Percentiles rank a stretch among this genome's conserved stretches.
These are phyloP conservation scores for Borostomias antarcticus DNA, from an alignment of 2,797 vertebrate genomes.

Conservation along the genomic window DNA sequence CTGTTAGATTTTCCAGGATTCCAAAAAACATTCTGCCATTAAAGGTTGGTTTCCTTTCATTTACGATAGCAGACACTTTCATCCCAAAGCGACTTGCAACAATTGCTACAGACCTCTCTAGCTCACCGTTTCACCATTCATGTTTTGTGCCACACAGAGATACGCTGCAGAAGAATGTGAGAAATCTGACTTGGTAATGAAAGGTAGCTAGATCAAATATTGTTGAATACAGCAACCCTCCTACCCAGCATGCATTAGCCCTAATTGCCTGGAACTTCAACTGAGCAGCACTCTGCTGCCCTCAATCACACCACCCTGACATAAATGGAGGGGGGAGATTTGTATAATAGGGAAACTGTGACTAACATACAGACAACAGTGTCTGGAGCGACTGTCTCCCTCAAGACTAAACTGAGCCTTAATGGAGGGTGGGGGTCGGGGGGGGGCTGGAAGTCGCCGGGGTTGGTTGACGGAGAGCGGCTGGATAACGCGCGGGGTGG, in stretches of 20 bases:
- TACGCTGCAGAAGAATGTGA: not conserved
- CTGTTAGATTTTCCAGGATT: too few species aligned
- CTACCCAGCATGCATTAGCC: not conserved
- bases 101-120: too few species aligned
- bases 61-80: too few species aligned
- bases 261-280: too few species aligned
- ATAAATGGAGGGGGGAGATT: not conserved
- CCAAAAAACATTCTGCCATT: too few species aligned
- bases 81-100: too few species aligned
- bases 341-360: conserved; percentile 35
- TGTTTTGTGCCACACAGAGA: not conserved
- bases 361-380: conserved; percentile 49
- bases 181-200: too few species aligned
- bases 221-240: too few species aligned
- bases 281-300: too few species aligned
- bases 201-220: not conserved
- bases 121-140: not conserved
- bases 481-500: conserved; percentile 41
- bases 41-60: too few species aligned
- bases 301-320: not conserved
- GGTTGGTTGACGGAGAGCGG: conserved; percentile 47
- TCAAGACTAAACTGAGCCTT: conserved; percentile 67
- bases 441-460: conserved; percentile 40
- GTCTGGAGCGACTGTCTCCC: conserved; percentile 64
- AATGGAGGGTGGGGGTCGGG: conserved; percentile 58